These are phyloP conservation scores for Synergus umbraculus DNA, from an alignment of 2,888 invertebrate species.

Conservation along the genomic window DNA sequence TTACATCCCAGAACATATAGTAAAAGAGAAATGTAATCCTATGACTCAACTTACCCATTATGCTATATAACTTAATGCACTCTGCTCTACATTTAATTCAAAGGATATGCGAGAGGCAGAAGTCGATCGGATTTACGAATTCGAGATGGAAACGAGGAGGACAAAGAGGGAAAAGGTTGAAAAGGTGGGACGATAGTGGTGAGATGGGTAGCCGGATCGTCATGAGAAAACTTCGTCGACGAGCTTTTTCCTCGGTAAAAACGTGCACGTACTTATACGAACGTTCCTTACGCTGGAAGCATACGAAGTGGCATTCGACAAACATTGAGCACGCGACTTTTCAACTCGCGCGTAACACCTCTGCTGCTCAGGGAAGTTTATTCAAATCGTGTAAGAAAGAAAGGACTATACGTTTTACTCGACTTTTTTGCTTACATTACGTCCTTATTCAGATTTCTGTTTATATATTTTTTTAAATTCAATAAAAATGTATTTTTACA, in stretches of 20 bases:
- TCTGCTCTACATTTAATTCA: neutral
- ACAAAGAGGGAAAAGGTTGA: neutral
- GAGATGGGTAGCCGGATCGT: neutral
- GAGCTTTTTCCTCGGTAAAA: conserved; percentile 44
- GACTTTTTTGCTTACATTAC: neutral
- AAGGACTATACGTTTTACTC: neutral
- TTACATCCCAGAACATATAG: no score
- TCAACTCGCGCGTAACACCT: conserved; percentile 57
- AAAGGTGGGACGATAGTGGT: neutral
- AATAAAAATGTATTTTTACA: no score
- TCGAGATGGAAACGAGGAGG: neutral
- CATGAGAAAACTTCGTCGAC: neutral
- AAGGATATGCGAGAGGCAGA: neutral
- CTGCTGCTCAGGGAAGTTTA: conserved; percentile 63
- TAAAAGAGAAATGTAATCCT: no score
- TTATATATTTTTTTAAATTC: neutral
- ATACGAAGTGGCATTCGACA: conserved; percentile 71
- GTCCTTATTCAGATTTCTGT: neutral
- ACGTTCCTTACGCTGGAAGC: conserved; percentile 62
- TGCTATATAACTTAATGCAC: neutral
- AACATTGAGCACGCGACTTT: conserved; percentile 65
- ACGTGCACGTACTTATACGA: conserved; percentile 61
- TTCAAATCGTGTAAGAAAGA: conserved; percentile 63
- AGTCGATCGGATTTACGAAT: neutral
- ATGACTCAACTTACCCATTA: no score